A percentile compares a stretch with the other conserved stretches of the same genome.
phyloP scores from a whole-genome alignment of 1,140 invertebrate species.

The Diabrotica virgifera region DNA sequence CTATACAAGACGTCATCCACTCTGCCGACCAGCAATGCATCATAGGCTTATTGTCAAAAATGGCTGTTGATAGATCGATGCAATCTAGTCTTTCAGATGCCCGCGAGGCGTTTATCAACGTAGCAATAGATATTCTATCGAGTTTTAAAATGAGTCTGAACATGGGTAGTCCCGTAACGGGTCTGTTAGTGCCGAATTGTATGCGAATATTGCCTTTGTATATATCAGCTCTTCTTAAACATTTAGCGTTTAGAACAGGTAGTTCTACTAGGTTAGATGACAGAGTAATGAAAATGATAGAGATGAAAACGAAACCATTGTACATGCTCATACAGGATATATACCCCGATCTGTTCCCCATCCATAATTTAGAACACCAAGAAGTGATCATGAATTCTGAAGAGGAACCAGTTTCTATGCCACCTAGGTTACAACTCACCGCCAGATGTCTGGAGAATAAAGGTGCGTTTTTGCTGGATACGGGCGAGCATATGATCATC shows the following conservation, averaged over 20 bases:
- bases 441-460: constrained; percentile 74
- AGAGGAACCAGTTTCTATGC: constrained; percentile 55
- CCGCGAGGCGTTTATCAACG: constrained; percentile 93
- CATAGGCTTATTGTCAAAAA: constrained; percentile 88
- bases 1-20: constrained; percentile 81
- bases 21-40: constrained; percentile 96
- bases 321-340: constrained; percentile 77
- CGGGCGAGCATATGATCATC: constrained; percentile 78
- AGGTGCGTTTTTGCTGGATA: constrained; percentile 91
- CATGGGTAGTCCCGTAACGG: constrained; percentile 55
- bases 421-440: constrained; percentile 65
- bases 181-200: constrained; percentile 70
- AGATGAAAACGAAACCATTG: constrained; percentile 87
- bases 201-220: constrained; percentile 84
- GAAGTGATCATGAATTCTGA: constrained; percentile 57
- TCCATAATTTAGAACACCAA: constrained; percentile 73
- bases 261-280: constrained; percentile 88
- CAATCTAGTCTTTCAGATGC: constrained; percentile 86
- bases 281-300: constrained; percentile 88
- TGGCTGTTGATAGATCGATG: constrained; percentile 92
- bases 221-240: constrained; percentile 87
- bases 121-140: constrained; percentile 84
- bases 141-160: constrained; percentile 75
- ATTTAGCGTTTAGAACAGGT: constrained; percentile 83
- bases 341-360: constrained; percentile 91